Conservation (phyloP, 30 jellyfish, hydroid and myxozoan species). For the Aurelia sp. region DNA sequence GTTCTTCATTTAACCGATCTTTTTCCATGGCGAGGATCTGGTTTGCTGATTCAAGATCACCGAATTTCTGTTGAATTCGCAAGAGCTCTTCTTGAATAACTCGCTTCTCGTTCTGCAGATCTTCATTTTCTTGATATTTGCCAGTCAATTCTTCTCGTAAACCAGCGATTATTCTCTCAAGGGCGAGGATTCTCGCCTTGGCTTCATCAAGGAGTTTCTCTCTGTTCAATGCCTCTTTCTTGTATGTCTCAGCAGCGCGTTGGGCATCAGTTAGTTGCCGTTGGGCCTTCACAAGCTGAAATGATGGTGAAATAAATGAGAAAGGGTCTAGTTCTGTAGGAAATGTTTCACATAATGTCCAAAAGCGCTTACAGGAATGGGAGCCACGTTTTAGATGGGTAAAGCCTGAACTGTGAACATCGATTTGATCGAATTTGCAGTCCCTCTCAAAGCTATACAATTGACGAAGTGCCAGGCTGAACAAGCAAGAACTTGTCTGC, state of each 20-base stretch:
- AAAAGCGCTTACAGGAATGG: too few species aligned
- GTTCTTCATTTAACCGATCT: conserved; percentile 93
- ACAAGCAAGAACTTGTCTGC: too few species aligned
- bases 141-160: conserved; percentile 83
- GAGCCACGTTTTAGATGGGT: too few species aligned
- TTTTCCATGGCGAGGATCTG: conserved; percentile 91
- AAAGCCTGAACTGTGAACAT: too few species aligned
- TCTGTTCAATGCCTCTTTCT: conserved; percentile 86
- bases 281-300: conserved; percentile 64
- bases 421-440: too few species aligned
- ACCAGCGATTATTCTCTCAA: conserved; percentile 81
- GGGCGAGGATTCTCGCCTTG: conserved; percentile 84
- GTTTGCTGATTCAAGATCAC: conserved; percentile 97
- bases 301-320: background rate
- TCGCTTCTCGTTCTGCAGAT: conserved; percentile 78
- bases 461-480: too few species aligned
- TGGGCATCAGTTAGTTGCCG: conserved; percentile 94
- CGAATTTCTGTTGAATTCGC: conserved; percentile 89
- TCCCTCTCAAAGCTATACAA: too few species aligned
- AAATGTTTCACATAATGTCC: too few species aligned
- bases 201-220: conserved; percentile 89
- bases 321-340: too few species aligned
- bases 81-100: conserved; percentile 91
- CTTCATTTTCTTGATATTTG: conserved; percentile 85
- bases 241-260: conserved; percentile 84